These are phyloP conservation scores for Microcebus lehilahytsara DNA, from an alignment of 2,113 vertebrate genomes.

Conservation along the genomic window DNA sequence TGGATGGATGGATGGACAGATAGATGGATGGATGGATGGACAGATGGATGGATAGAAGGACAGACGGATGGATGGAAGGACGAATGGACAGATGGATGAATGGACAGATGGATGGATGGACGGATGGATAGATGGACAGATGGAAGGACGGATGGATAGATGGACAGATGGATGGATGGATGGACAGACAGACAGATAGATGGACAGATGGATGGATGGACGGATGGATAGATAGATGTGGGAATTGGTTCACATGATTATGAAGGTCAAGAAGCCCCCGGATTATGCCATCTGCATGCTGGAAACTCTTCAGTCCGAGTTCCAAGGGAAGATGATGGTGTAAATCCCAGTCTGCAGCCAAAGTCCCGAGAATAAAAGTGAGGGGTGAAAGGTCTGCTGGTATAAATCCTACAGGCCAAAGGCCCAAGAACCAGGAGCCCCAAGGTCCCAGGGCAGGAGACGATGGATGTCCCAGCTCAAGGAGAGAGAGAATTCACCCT, in stretches of 20 bases:
- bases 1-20: too few relatives aligned
- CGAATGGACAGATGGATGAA: too few relatives aligned
- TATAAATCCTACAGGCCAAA: neutral
- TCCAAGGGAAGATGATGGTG: fast-evolving
- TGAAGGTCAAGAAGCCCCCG: neutral
- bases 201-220: neutral
- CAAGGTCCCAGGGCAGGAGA: neutral
- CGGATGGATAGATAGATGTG: neutral
- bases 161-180: neutral
- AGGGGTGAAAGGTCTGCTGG: neutral
- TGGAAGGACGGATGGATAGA: neutral
- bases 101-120: too few relatives aligned
- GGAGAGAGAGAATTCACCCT: neutral
- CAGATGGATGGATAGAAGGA: too few relatives aligned
- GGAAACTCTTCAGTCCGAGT: neutral
- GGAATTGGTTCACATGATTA: neutral
- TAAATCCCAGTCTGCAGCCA: neutral
- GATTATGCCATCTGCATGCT: neutral
- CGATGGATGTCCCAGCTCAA: neutral
- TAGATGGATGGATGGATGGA: too few relatives aligned
- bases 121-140: too few relatives aligned
- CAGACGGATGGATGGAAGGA: too few relatives aligned
- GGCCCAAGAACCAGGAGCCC: neutral
- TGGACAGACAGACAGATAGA: neutral
- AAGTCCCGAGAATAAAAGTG: neutral